A percentile compares a stretch with the other conserved stretches of the same genome.
Conservation (phyloP, 2,888 invertebrate genomes). For the Escarpia spicata region DNA sequence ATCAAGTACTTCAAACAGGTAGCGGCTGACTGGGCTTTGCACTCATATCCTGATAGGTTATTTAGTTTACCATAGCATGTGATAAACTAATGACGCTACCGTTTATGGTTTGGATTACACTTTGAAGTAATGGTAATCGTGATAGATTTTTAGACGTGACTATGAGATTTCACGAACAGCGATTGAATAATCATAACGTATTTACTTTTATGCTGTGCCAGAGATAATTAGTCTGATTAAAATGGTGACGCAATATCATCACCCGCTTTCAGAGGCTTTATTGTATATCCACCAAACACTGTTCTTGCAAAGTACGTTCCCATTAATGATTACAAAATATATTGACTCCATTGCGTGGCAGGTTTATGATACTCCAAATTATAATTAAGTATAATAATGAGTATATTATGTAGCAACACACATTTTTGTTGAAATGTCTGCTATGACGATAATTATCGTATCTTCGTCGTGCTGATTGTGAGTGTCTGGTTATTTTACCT, state of each 20-base stretch:
- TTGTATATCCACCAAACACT: too few species aligned
- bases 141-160: not conserved
- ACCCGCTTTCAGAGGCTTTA: too few species aligned
- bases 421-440: not conserved
- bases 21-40: slow-evolving; percentile 50
- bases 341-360: not conserved
- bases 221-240: too few species aligned
- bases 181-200: too few species aligned
- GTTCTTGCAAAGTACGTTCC: too few species aligned
- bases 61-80: not conserved
- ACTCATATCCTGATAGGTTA: not conserved
- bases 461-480: not conserved
- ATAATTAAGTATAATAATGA: not conserved
- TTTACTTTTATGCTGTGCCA: too few species aligned
- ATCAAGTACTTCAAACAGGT: slow-evolving; percentile 73
- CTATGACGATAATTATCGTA: not conserved
- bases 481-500: slow-evolving; percentile 5
- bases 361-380: not conserved
- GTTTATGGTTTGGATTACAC: not conserved
- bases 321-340: too few species aligned
- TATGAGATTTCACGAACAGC: too few species aligned
- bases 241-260: too few species aligned
- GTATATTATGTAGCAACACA: not conserved
- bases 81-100: not conserved
- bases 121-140: slow-evolving; percentile 56